Evolutionary conservation across 2,113 vertebrate genomes (phyloP).

Genomic region (western clawed frog (Xenopus tropicalis)): DNA sequence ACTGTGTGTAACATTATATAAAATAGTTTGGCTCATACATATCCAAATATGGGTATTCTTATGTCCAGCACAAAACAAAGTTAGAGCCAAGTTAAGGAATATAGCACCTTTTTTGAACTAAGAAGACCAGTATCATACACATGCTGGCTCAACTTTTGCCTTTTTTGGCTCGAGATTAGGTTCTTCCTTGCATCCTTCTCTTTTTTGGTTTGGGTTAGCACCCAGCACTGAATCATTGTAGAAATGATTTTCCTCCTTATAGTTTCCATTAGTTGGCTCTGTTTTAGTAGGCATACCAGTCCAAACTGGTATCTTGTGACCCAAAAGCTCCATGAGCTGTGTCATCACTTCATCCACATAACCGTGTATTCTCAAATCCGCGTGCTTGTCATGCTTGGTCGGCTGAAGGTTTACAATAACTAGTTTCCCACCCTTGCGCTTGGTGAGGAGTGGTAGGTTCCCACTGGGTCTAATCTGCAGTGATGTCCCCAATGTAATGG

Average conservation of each 20-base stretch:
- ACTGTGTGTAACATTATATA: too few species aligned
- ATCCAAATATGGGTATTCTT: too few species aligned
- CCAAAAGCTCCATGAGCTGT: conserved; percentile 80
- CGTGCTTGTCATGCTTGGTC: conserved; percentile 92
- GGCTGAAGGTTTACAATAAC: conserved; percentile 92
- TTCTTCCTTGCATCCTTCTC: conserved; percentile 1
- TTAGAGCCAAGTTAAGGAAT: too few species aligned
- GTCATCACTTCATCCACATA: conserved; percentile 89
- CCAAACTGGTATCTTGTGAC: conserved; percentile 84
- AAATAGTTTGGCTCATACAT: too few species aligned
- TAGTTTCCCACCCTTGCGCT: conserved; percentile 87
- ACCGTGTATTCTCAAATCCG: conserved; percentile 79
- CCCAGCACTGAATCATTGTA: neutral
- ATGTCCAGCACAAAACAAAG: too few species aligned
- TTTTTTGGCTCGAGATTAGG: conserved; percentile 44
- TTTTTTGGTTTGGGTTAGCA: neutral
- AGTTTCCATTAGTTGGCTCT: neutral
- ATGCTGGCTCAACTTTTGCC: conserved; percentile 57
- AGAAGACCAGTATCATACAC: conserved; percentile 42
- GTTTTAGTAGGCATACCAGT: conserved; percentile 61
- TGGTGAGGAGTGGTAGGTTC: conserved; percentile 89
- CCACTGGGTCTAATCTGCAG: conserved; percentile 95
- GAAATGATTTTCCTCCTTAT: rapidly evolving
- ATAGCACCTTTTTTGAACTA: too few species aligned
- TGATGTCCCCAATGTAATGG: conserved; percentile 89